phyloP scores from a whole-genome alignment of 2,797 vertebrate species.

The Megalops cyprinoides region DNA sequence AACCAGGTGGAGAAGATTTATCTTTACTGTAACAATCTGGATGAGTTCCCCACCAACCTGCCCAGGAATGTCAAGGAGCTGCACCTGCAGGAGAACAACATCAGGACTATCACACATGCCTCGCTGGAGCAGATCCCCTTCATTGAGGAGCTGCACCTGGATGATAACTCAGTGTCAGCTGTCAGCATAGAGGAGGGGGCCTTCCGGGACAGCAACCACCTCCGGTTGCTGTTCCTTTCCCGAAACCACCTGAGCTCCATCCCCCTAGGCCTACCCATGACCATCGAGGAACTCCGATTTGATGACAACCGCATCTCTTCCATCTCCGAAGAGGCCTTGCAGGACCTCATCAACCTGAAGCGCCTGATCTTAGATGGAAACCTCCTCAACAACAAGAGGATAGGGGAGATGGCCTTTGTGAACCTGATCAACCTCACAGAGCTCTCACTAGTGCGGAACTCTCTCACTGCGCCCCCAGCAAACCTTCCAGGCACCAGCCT shows the following conservation, averaged over 20 bases:
- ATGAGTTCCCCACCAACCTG: constrained; percentile 93
- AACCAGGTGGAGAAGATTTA: constrained; percentile 92
- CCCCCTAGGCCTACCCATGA: constrained; percentile 88
- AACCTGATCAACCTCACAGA: constrained; percentile 87
- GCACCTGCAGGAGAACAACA: constrained; percentile 96
- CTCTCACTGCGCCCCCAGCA: constrained; percentile 83
- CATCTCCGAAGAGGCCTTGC: constrained; percentile 88
- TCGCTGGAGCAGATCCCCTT: constrained; percentile 88
- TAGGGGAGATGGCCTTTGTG: constrained; percentile 85
- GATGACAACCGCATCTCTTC: constrained; percentile 92
- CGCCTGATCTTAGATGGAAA: constrained; percentile 90
- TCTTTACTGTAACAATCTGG: constrained; percentile 93
- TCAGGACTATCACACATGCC: constrained; percentile 89
- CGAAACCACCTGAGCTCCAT: constrained; percentile 95
- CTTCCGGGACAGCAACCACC: constrained; percentile 87
- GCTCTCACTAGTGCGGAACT: constrained; percentile 89
- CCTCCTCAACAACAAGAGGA: constrained; percentile 88
- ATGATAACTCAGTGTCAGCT: constrained; percentile 94
- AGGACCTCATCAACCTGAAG: constrained; percentile 86
- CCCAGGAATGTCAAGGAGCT: constrained; percentile 89
- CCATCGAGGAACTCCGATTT: constrained; percentile 86
- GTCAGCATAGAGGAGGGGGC: constrained; percentile 93
- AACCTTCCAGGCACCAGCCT: constrained; percentile 85
- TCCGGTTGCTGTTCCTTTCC: constrained; percentile 90
- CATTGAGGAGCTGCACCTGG: constrained; percentile 90